These are phyloP conservation scores for Hyaena hyaena DNA, from an alignment of 2,113 vertebrate species.

Conservation along the genomic window DNA sequence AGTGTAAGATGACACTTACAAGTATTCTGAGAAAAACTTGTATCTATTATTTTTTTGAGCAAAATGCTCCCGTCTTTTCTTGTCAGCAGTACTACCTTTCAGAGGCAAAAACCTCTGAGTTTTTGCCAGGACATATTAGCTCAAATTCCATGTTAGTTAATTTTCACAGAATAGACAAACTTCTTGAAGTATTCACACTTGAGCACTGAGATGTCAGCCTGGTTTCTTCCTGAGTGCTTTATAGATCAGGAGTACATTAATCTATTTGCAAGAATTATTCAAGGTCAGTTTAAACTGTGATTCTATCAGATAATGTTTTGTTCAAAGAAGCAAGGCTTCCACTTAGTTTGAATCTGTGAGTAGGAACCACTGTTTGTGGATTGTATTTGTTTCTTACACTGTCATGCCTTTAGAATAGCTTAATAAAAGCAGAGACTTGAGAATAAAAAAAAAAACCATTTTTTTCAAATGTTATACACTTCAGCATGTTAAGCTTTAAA, in stretches of 20 bases:
- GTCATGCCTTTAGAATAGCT: slow-evolving; percentile 33
- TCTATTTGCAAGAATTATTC: slow-evolving; percentile 46
- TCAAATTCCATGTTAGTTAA: slow-evolving; percentile 22
- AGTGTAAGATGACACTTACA: background rate
- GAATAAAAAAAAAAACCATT: slow-evolving; percentile 42
- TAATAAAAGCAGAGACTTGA: slow-evolving; percentile 54
- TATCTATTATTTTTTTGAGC: background rate
- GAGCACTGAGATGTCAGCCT: background rate
- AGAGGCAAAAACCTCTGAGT: slow-evolving; percentile 7
- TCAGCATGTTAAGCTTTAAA: slow-evolving; percentile 15
- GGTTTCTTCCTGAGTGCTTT: slow-evolving; percentile 14
- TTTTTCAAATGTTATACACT: background rate
- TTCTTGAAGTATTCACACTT: background rate
- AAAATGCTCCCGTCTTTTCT: background rate
- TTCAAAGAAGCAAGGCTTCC: slow-evolving; percentile 15
- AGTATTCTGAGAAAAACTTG: background rate
- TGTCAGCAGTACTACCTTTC: background rate
- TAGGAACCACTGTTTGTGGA: background rate
- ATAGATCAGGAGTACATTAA: slow-evolving; percentile 39
- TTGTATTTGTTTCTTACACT: slow-evolving; percentile 45
- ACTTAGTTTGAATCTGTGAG: slow-evolving; percentile 34
- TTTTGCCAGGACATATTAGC: background rate
- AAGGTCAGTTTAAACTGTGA: slow-evolving; percentile 48
- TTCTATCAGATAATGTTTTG: slow-evolving; percentile 28
- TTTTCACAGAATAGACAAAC: slow-evolving; percentile 34